Conservation (phyloP, 2,113 vertebrate species). For the Nibea coibor region DNA sequence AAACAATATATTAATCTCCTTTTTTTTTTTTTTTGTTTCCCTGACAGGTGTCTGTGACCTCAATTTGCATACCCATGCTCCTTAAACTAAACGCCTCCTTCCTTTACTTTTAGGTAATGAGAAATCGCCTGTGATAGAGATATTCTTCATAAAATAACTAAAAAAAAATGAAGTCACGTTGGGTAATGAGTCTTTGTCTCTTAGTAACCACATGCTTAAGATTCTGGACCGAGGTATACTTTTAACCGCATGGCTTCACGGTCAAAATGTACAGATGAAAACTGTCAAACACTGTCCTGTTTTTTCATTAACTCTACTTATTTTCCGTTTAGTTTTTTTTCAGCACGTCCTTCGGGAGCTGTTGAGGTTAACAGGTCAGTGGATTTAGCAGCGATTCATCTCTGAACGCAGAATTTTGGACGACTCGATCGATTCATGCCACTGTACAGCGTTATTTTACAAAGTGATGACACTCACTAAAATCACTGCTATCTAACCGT, state of each 20-base stretch:
- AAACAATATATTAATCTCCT: constrained; percentile 70
- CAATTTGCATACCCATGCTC: constrained; percentile 68
- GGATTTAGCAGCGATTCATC: constrained; percentile 75
- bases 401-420: constrained; percentile 36
- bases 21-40: constrained; percentile 43
- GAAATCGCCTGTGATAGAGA: constrained; percentile 42
- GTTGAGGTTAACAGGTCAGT: constrained; percentile 70
- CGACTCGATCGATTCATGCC: constrained; percentile 47
- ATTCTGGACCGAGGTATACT: constrained; percentile 51
- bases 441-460: constrained; percentile 62
- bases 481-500: constrained; percentile 42
- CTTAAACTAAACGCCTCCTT: constrained; percentile 52
- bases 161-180: constrained; percentile 20
- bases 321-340: background rate
- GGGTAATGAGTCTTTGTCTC: constrained; percentile 51
- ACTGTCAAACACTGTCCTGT: constrained; percentile 27
- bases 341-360: constrained; percentile 42
- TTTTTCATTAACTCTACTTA: background rate
- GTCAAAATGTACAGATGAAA: constrained; percentile 35
- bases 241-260: constrained; percentile 22
- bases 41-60: constrained; percentile 72
- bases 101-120: constrained; percentile 32
- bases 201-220: constrained; percentile 9
- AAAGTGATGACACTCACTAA: constrained; percentile 42
- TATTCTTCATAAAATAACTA: constrained; percentile 47